phyloP scores from a whole-genome alignment of 2,113 vertebrate genomes.

The Todiramphus saurophagus region DNA sequence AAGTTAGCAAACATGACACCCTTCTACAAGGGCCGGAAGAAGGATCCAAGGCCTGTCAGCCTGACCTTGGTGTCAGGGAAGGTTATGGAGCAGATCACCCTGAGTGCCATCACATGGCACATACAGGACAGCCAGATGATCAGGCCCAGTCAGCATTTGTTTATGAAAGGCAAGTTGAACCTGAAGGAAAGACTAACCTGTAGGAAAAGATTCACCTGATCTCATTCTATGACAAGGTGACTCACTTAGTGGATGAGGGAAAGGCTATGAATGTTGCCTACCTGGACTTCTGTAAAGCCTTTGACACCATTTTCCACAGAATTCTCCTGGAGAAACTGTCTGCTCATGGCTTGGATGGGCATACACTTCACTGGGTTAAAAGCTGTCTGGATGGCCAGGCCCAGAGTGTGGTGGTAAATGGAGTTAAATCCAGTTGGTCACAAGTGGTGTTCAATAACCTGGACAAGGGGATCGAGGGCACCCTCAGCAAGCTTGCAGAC shows the following conservation, averaged over 20 bases:
- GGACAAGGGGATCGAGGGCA: neutral
- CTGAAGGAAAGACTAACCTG: too few species aligned
- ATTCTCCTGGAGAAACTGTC: neutral
- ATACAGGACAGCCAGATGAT: neutral
- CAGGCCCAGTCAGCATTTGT: neutral
- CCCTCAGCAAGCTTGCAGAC: neutral
- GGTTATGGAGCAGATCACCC: neutral
- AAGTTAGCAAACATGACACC: neutral
- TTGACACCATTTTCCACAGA: neutral
- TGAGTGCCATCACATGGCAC: neutral
- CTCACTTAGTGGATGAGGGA: neutral
- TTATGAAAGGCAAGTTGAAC: neutral
- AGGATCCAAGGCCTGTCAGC: neutral
- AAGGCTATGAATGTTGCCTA: neutral
- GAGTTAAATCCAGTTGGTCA: neutral
- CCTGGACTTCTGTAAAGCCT: neutral
- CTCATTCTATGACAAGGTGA: neutral
- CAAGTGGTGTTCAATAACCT: neutral
- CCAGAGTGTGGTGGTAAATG: neutral
- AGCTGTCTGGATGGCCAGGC: neutral
- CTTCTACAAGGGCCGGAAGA: neutral
- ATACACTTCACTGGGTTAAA: neutral
- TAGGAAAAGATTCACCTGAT: neutral
- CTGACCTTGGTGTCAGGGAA: neutral
- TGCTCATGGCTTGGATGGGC: neutral